These are phyloP conservation scores for Corythoichthys haematopterus DNA, from an alignment of 2,113 vertebrate species.

Conservation along the genomic window DNA sequence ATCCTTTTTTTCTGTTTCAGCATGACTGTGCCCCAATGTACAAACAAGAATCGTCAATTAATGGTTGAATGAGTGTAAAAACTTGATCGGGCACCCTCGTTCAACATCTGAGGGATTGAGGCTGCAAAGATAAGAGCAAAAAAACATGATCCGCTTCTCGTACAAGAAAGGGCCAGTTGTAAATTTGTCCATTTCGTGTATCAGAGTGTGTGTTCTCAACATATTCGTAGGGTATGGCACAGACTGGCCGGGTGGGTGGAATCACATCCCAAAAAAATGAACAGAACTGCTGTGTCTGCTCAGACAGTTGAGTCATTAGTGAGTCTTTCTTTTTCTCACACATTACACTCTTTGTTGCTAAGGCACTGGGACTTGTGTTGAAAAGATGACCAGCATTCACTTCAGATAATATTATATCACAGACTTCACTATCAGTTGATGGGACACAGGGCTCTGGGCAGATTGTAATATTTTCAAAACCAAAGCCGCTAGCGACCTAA, in stretches of 20 bases:
- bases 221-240: conserved; percentile 33
- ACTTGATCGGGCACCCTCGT: neutral
- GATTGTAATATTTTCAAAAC: too few relatives aligned
- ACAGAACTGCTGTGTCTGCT: conserved; percentile 35
- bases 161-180: neutral
- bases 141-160: neutral
- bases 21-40: neutral
- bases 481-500: too few relatives aligned
- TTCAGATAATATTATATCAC: conserved; percentile 3
- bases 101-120: neutral
- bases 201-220: conserved; percentile 20
- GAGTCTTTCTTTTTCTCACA: conserved; percentile 24
- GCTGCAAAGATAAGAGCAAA: neutral
- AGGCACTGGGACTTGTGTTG: conserved; percentile 1
- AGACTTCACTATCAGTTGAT: too few relatives aligned
- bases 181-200: conserved; percentile 4
- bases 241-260: conserved; percentile 18
- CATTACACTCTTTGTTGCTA: neutral
- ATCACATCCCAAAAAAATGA: conserved; percentile 36
- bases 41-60: neutral
- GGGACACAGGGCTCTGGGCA: too few relatives aligned
- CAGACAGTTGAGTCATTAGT: conserved; percentile 47
- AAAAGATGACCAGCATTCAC: neutral
- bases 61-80: neutral
- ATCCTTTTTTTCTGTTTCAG: neutral